Evolutionary conservation across 2,113 vertebrate genomes (phyloP), one percentile per base, ranked within the genome.

Genomic region (Sceloporus tristichus): DNA sequence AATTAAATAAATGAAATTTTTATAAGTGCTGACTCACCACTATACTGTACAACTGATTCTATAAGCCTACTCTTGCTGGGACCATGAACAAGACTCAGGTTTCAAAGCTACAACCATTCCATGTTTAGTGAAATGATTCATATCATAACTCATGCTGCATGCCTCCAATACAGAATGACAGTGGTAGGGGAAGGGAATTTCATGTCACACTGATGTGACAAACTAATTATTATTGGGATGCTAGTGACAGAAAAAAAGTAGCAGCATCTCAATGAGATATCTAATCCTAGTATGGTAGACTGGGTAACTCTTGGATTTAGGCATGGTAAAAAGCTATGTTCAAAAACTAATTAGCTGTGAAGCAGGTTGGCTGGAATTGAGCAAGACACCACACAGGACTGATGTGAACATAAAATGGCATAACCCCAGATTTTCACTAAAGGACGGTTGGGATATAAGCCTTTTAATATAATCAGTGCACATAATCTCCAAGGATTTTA

Each of bases 71-170:
- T 62, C 59, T 62, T 14, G 16, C 11, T 62, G 59, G 11, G 18
- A 62, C 14, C 59, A 62, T 62, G 13, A 62, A 16, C 59, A 62
- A 18, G 14, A 59, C 56, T 59, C 14, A 59, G 56, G 59, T 62
- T 62, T 13, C 13, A 62, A 62, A 76, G 0, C 38, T 1, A 0
- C 14, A 4, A 9, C 34, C 29, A 21, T 18, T 70, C 18, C 11
- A n/a, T 79, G 54, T 9, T 7, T 23, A 25, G 40, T 85, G 21
- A 76, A 19, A 70, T 1, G 29, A 42, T 14, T 14, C 16, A 23
- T 68, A 9, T 42, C 25, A 18, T 19, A 2, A 27, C 9, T 4
- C 23, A 78, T 76, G 38, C 65, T 82, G 10, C 16, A 6, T 66
- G 9, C 62, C 80, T 82, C 34, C 25, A 21, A 40, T 25, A 66